Conservation (phyloP, 1,140 invertebrate genomes). For the Ctenoplectra terminalis region DNA sequence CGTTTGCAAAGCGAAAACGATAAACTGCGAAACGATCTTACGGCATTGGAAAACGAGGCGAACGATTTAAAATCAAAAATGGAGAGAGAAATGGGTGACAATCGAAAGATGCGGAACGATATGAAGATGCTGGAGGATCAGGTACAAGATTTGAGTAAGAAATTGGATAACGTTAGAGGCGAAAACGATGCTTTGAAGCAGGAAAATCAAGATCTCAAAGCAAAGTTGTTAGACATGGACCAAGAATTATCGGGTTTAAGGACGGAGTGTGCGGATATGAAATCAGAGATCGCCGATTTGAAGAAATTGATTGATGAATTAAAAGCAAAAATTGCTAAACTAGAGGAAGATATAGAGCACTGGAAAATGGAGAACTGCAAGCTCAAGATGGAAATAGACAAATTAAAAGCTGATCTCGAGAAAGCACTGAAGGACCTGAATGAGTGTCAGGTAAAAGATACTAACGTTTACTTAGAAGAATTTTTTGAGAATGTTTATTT, state of each 20-base stretch:
- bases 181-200: slow-evolving; percentile 44
- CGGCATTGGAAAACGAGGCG: slow-evolving; percentile 36
- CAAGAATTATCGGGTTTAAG: slow-evolving; percentile 32
- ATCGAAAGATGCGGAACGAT: slow-evolving; percentile 47
- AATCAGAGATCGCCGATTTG: slow-evolving; percentile 39
- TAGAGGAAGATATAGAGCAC: slow-evolving; percentile 58
- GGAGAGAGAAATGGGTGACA: slow-evolving; percentile 31
- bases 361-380: slow-evolving; percentile 64
- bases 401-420: slow-evolving; percentile 54
- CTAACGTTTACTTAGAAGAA: background rate
- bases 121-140: slow-evolving; percentile 64
- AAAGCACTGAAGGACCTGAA: slow-evolving; percentile 49
- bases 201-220: slow-evolving; percentile 48
- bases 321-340: slow-evolving; percentile 42
- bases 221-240: slow-evolving; percentile 24
- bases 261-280: slow-evolving; percentile 44
- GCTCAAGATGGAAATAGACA: slow-evolving; percentile 52
- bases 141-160: slow-evolving; percentile 61
- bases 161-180: slow-evolving; percentile 41
- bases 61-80: slow-evolving; percentile 30
- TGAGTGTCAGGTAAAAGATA: slow-evolving; percentile 41
- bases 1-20: slow-evolving; percentile 48
- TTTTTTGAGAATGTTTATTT: too few species aligned
- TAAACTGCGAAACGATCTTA: slow-evolving; percentile 32
- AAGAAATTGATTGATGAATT: slow-evolving; percentile 46